phyloP scores from a whole-genome alignment of 2,888 invertebrate genomes.

The Dione vanillae region DNA sequence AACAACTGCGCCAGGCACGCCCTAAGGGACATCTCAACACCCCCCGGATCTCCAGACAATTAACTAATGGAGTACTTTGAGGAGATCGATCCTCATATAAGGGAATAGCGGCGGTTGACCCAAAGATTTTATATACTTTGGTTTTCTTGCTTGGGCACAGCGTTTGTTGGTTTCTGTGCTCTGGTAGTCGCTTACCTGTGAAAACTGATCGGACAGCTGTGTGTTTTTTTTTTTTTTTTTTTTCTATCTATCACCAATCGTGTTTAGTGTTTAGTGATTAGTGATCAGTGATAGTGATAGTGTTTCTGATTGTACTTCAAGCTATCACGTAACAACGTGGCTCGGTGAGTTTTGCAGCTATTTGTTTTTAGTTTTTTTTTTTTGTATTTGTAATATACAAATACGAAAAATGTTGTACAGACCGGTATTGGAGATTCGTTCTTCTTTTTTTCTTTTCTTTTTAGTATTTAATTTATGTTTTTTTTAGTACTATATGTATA shows the following conservation, averaged over 20 bases:
- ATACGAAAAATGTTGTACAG: too few species aligned
- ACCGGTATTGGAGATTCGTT: background rate
- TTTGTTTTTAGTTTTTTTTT: too few species aligned
- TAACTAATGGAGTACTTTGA: slow-evolving; percentile 70
- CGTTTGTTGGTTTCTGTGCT: slow-evolving; percentile 1
- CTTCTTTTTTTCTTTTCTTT: background rate
- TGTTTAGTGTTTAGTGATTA: slow-evolving; percentile 25
- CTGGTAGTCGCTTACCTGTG: slow-evolving; percentile 1
- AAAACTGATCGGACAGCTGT: slow-evolving; percentile 30
- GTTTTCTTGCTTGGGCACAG: slow-evolving; percentile 23
- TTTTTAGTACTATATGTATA: too few species aligned
- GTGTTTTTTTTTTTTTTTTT: background rate
- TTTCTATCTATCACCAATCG: slow-evolving; percentile 16
- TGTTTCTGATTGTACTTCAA: too few species aligned
- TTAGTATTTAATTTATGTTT: background rate
- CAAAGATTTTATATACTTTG: slow-evolving; percentile 39
- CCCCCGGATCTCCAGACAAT: slow-evolving; percentile 55
- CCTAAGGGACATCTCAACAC: slow-evolving; percentile 48
- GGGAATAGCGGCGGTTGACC: slow-evolving; percentile 52
- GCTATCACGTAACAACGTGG: too few species aligned
- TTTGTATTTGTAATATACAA: too few species aligned
- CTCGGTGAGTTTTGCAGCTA: too few species aligned
- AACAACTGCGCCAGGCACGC: slow-evolving; percentile 83
- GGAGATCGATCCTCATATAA: slow-evolving; percentile 62
- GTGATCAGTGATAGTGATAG: too few species aligned